Evolutionary conservation across 2,113 vertebrate species (phyloP).

Genomic region (Neolamprologus caudopunctatus): DNA sequence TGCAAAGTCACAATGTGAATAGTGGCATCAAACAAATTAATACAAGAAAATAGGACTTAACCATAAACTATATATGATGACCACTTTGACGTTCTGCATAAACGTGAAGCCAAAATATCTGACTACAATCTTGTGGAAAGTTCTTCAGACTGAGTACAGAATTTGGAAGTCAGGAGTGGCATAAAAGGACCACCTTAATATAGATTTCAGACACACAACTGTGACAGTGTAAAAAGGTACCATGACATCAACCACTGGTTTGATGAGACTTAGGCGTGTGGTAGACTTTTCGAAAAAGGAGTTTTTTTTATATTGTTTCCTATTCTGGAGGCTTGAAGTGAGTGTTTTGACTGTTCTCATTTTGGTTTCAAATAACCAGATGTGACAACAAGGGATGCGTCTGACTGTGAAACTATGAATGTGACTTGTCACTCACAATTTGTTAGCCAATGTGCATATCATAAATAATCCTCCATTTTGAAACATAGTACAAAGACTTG

Average conservation of each 20-base stretch:
- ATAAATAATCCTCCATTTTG: neutral
- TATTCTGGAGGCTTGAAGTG: neutral
- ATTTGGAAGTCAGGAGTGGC: neutral
- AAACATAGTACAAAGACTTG: neutral
- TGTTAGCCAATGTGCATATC: neutral
- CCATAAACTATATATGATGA: neutral
- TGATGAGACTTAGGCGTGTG: neutral
- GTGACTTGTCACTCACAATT: neutral
- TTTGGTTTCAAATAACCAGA: neutral
- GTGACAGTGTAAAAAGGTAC: neutral
- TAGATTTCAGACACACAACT: neutral
- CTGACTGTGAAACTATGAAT: neutral
- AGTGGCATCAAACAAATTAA: neutral
- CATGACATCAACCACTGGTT: neutral
- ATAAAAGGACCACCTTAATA: neutral
- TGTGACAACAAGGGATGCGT: neutral
- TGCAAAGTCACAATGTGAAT: neutral
- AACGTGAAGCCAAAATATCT: neutral
- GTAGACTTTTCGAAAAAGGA: neutral
- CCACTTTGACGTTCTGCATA: neutral
- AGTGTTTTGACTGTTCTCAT: neutral
- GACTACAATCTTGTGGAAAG: neutral
- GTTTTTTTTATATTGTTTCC: neutral
- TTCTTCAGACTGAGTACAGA: neutral
- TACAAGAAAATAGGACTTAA: neutral